Base-by-base conservation (phyloP, 2,888 invertebrate genomes). In the Gortyna flavago region DNA sequence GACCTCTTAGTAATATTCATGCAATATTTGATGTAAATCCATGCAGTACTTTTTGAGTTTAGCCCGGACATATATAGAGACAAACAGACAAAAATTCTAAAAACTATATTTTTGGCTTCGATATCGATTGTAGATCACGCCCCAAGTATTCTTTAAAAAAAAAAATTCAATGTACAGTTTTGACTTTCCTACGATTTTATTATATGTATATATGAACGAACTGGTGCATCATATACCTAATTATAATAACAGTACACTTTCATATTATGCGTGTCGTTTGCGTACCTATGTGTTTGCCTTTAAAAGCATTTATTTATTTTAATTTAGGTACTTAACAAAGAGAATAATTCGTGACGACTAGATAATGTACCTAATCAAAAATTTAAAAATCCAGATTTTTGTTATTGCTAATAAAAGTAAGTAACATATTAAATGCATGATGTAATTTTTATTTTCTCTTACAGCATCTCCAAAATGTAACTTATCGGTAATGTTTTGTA, bases 391-490 rank as follows among this genome's bases (percentile, higher is more conserved):
- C 13, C 5, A 35, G 29, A 48, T 78, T 62, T 38, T 29, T 59
- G 29, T 70, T 61, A 25, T 32, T 51, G 16, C n/a, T 69, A 48
- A 62, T 61, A 5, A 35, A 66, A 29, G 44, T 18, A n/a, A n/a
- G n/a, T n/a, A n/a, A n/a, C n/a, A n/a, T n/a, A n/a, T n/a, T 48
- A 13, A 35, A 64, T 13, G 35, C 18, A 65, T 80, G 79, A 84
- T 79, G 81, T 66, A 79, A 81, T 70, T 57, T 48, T 66, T 16
- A 29, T 51, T 29, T 35, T 48, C 48, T 59, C 48, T 84, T 81
- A 67, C 80, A 73, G 59, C 79, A 80, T 74, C 48, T 72, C 41
- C 41, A 59, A 81, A 79, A 67, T 69, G 48, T 68, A 35, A 41
- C 18, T 62, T 61, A 71, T 80, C 65, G 51, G 59, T 64, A 64